Base-by-base conservation (phyloP, 2,113 vertebrate species). In the Nyctibius bracteatus region DNA sequence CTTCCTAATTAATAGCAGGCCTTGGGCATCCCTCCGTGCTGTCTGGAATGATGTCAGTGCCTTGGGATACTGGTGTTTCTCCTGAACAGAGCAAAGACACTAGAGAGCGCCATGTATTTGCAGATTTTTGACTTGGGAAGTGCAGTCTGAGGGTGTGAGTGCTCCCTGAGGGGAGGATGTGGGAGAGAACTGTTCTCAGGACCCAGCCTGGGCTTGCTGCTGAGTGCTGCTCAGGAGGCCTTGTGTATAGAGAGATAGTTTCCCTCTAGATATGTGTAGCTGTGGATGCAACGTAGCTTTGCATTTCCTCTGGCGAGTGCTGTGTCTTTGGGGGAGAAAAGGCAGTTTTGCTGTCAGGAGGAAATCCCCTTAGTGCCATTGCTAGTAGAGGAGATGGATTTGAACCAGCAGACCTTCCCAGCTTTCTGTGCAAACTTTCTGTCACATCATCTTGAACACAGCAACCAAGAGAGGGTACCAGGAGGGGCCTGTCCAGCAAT, bases 51-150 rank as follows among this genome's bases (percentile, higher is more conserved):
- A 39, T 46, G 35, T 21, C 66, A 18, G 85, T 0, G 2, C 74
- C 85, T 77, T 70, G 79, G 81, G 87, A 73, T 62, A 14, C 59
- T 80, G 15, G 27, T 20, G 30, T 65, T 84, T 78, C 84, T 91
- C 78, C 54, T 0, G 4, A 65, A 70, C 74, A 54, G 74, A 82
- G 22, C 41, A 22, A 65, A 75, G 89, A 91, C 94, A 82, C 94
- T 96, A 97, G 96, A 66, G 93, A 96, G 93, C 82, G 92, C 94
- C 92, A 58, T 83, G 85, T 28, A 77, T 93, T 94, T 88, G 75
- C 71, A 66, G 87, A 93, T 90, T 90, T 88, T 86, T 75, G 87
- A 30, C 71, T 80, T 17, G 63, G 17, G 51, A 62, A 51, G 44
- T 0, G 1, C 31, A 8, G 30, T 30, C 28, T 49, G 51, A 73